These are phyloP conservation scores for Casuarius casuarius DNA, from an alignment of 2,113 vertebrate species.

Conservation along the genomic window DNA sequence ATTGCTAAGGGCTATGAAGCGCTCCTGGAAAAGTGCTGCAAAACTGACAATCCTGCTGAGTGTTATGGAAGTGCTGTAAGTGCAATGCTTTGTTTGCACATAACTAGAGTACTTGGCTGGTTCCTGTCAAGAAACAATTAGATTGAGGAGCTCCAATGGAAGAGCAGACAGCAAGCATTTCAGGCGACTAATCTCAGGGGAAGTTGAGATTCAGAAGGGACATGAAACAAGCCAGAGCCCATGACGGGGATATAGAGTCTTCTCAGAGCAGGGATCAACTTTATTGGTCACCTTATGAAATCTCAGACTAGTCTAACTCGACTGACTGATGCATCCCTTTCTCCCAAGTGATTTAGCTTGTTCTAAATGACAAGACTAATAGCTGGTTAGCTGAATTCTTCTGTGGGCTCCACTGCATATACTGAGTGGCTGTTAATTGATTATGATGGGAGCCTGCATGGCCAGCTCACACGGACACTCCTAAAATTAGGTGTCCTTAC, in stretches of 20 bases:
- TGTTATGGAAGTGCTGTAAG: slow-evolving; percentile 70
- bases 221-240: background rate
- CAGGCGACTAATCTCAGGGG: background rate
- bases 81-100: background rate
- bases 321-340: background rate
- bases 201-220: background rate
- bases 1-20: slow-evolving; percentile 48
- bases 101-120: background rate
- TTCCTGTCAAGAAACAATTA: background rate
- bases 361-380: background rate
- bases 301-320: background rate
- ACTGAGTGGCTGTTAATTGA: background rate
- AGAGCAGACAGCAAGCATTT: background rate
- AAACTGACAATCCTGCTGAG: slow-evolving; percentile 29
- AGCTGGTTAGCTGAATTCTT: background rate
- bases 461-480: background rate
- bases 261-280: background rate
- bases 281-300: fast-evolving
- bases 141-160: background rate
- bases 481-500: background rate
- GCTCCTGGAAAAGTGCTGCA: slow-evolving; percentile 75
- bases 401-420: background rate
- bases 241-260: background rate
- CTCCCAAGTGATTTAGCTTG: background rate
- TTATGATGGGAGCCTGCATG: background rate